Percentiles rank a stretch among this genome's conserved stretches.
Conservation (phyloP, 23 tunicate species). For the Styela clava region DNA sequence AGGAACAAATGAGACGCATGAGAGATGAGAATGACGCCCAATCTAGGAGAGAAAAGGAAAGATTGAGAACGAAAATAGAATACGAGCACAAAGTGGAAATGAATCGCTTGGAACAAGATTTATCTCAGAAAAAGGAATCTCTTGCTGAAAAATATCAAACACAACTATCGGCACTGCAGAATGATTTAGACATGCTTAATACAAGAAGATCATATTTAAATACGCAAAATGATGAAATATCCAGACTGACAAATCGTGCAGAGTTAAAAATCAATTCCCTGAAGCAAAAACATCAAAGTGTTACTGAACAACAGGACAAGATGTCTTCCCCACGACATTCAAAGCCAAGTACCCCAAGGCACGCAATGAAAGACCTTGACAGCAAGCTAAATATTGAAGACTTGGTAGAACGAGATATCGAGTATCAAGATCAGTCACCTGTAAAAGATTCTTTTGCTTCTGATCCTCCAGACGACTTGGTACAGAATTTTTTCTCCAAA, state of each 20-base stretch:
- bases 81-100: conserved; percentile 54
- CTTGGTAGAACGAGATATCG: neutral
- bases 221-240: conserved; percentile 35
- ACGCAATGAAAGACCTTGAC: conserved; percentile 22
- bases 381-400: neutral
- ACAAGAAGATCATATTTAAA: conserved; percentile 43
- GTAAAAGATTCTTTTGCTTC: conserved; percentile 16
- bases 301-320: neutral
- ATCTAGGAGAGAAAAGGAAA: conserved; percentile 41
- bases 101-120: conserved; percentile 39
- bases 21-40: conserved; percentile 35
- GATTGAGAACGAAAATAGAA: conserved; percentile 37
- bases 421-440: conserved; percentile 8
- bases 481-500: conserved; percentile 18
- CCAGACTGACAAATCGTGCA: conserved; percentile 4
- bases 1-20: conserved; percentile 32
- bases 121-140: conserved; percentile 32
- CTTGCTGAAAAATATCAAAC: conserved; percentile 38
- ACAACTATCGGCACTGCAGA: conserved; percentile 37
- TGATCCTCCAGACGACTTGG: neutral
- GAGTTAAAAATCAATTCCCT: neutral
- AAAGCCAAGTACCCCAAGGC: neutral
- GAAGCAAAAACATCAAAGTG: neutral
- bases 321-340: neutral
- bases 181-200: conserved; percentile 56